Evolutionary conservation across 2,113 vertebrate genomes (phyloP), one percentile per base, ranked within the genome.

Genomic region (Thymallus thymallus): DNA sequence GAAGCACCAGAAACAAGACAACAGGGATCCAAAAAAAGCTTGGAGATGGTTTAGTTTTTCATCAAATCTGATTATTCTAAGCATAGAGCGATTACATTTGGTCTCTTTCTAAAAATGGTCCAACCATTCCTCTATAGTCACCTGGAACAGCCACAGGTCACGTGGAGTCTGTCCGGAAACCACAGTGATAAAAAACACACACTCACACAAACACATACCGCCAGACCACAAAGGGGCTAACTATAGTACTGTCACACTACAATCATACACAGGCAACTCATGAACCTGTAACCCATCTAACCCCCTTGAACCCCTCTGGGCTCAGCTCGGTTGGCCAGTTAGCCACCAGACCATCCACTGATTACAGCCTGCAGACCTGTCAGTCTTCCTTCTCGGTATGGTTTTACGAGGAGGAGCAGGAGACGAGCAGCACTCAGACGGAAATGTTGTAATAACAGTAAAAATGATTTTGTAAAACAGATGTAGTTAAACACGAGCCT

Each of bases 1-100:
- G 86, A 87, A 73, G 82, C 0, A 81, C 89, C 87, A 89, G 88
- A 87, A 85, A 87, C 72, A 80, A 74, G 78, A 80, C 82, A 82
- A 80, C 68, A 83, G 73, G 77, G 78, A n/a, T 71, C 81, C 80
- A 87, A 86, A 88, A 88, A 86, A 81, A 84, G 85, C 77, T 76
- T 45, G 5, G 0, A 48, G 76, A 79, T 80, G 74, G 78, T 86
- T 88, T 87, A 51, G 76, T 73, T 89, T 86, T 87, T 80, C 75
- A 72, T 79, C 58, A 71, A 71, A 29, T 35, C 76, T 67, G 75
- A 81, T 56, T 67, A 41, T 16, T 69, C 84, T 86, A 88, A 87
- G 86, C 84, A 75, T 87, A 30, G 18, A 30, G 26, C 2, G 63
- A 65, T 14, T 29, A 65, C 24, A 30, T 60, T n/a, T 23, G 1